Conservation (phyloP, 2,888 invertebrate genomes). For the Anthrax anthrax region DNA sequence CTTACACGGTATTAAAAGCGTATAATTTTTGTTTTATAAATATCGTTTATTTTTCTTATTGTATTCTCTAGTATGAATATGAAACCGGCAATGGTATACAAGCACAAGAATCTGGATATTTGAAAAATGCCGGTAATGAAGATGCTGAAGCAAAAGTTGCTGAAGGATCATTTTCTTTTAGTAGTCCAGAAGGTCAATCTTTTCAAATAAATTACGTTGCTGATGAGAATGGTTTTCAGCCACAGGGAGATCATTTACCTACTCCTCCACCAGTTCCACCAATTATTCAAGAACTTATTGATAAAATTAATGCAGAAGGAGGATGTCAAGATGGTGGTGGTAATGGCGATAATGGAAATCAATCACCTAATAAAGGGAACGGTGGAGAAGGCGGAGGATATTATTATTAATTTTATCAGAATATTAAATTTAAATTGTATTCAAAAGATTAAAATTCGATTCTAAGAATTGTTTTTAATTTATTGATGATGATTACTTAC, state of each 20-base stretch:
- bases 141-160: slow-evolving; percentile 51
- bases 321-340: slow-evolving; percentile 25
- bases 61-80: slow-evolving; percentile 43
- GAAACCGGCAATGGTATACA: slow-evolving; percentile 62
- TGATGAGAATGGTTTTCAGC: slow-evolving; percentile 53
- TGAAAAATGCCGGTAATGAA: slow-evolving; percentile 53
- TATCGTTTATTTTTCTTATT: neutral
- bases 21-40: no score
- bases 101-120: slow-evolving; percentile 53
- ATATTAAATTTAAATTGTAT: no score
- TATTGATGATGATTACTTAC: no score
- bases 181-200: slow-evolving; percentile 56
- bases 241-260: slow-evolving; percentile 57
- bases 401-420: no score
- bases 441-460: no score
- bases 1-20: slow-evolving; percentile 30
- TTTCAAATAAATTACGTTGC: slow-evolving; percentile 51
- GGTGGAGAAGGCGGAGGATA: no score
- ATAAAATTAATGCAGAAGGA: slow-evolving; percentile 25
- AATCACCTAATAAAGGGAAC: no score
- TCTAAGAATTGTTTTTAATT: no score
- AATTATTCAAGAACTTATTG: slow-evolving; percentile 44
- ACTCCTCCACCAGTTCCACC: slow-evolving; percentile 70
- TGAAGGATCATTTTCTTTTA: slow-evolving; percentile 54
- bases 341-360: slow-evolving; percentile 13